These are phyloP conservation scores for Erebia aethiops DNA, from an alignment of 2,888 invertebrate genomes.

Conservation along the genomic window DNA sequence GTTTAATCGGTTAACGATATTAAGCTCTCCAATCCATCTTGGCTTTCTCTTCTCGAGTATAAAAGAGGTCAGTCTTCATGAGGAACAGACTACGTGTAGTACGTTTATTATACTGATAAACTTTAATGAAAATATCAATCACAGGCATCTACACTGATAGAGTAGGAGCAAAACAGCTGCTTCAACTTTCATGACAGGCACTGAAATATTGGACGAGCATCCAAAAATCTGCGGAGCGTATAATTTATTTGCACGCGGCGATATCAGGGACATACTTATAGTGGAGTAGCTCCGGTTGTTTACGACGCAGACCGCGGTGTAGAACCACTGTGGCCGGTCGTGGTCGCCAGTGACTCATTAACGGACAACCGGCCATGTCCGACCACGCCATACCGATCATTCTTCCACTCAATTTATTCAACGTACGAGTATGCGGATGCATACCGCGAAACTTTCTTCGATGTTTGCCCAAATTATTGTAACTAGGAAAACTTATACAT, in stretches of 20 bases:
- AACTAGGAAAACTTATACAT: background rate
- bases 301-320: slow-evolving; percentile 51
- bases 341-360: slow-evolving; percentile 65
- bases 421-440: slow-evolving; percentile 42
- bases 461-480: background rate
- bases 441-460: slow-evolving; percentile 22
- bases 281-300: slow-evolving; percentile 56
- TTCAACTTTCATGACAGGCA: background rate
- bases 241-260: slow-evolving; percentile 59
- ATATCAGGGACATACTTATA: slow-evolving; percentile 57
- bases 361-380: slow-evolving; percentile 55
- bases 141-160: background rate
- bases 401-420: slow-evolving; percentile 39
- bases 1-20: no score
- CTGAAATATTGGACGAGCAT: slow-evolving; percentile 23
- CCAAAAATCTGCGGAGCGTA: slow-evolving; percentile 63
- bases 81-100: no score
- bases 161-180: background rate
- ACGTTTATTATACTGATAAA: no score
- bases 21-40: no score
- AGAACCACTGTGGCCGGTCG: slow-evolving; percentile 39
- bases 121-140: no score
- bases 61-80: no score
- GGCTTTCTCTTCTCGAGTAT: no score
- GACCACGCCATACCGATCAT: slow-evolving; percentile 50